Percentiles rank a stretch among this genome's conserved stretches.
Evolutionary conservation across 2,888 invertebrate genomes (phyloP).

Genomic region (Ariolimax columbianus): DNA sequence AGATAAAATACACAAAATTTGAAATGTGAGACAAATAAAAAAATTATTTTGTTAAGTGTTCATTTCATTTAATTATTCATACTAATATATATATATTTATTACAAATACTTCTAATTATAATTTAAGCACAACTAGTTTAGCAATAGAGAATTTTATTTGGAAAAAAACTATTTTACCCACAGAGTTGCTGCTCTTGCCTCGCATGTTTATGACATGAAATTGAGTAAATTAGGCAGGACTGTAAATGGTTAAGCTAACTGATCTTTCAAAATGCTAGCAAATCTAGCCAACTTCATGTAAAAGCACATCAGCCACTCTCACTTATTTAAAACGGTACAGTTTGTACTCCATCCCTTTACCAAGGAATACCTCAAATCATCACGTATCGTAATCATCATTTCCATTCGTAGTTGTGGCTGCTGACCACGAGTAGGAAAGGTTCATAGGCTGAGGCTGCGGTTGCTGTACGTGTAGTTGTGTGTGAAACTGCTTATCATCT

Average conservation of each 20-base stretch:
- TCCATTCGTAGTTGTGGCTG: constrained; percentile 8
- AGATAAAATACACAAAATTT: too few relatives aligned
- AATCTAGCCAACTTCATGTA: background rate
- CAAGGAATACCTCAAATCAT: background rate
- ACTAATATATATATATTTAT: too few relatives aligned
- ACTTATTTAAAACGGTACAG: background rate
- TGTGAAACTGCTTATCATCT: background rate
- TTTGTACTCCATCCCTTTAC: background rate
- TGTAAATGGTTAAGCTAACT: background rate
- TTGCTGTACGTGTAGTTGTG: background rate
- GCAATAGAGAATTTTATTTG: too few relatives aligned
- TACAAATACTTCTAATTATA: too few relatives aligned
- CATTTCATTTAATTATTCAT: too few relatives aligned
- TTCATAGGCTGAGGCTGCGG: constrained; percentile 41
- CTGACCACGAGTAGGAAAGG: constrained; percentile 33
- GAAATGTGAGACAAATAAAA: too few relatives aligned
- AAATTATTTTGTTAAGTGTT: too few relatives aligned
- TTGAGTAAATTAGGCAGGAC: too few relatives aligned
- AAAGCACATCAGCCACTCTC: background rate
- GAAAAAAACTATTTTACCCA: too few relatives aligned
- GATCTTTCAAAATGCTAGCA: background rate
- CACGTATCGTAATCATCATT: constrained; percentile 47
- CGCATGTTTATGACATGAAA: too few relatives aligned
- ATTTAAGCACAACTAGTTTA: too few relatives aligned
- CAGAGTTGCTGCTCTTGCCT: too few relatives aligned